These are phyloP conservation scores for Hoplias malabaricus DNA, from an alignment of 2,113 vertebrate genomes.

Conservation along the genomic window DNA sequence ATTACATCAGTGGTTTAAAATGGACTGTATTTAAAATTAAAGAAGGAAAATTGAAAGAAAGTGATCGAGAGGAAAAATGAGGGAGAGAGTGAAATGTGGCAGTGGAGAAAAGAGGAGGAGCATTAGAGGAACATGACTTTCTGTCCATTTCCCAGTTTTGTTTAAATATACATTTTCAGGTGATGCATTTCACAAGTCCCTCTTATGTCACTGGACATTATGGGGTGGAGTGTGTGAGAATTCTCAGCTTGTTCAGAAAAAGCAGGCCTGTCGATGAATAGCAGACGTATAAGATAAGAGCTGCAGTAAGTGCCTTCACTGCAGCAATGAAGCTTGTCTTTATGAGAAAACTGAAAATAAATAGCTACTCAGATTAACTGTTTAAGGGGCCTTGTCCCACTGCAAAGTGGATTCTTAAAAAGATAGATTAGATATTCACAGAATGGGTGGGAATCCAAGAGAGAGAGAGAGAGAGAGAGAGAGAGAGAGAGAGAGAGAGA, in stretches of 20 bases:
- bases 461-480: neutral
- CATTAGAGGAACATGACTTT: slow-evolving; percentile 30
- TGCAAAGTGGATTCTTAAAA: slow-evolving; percentile 53
- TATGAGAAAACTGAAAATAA: slow-evolving; percentile 58
- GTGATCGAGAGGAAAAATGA: neutral
- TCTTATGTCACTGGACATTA: slow-evolving; percentile 62
- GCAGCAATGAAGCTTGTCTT: slow-evolving; percentile 39
- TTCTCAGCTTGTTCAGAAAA: slow-evolving; percentile 69
- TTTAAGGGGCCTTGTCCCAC: slow-evolving; percentile 61
- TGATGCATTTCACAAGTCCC: slow-evolving; percentile 69
- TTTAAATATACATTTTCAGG: slow-evolving; percentile 60
- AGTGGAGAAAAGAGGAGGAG: slow-evolving; percentile 2
- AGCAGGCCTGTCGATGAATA: slow-evolving; percentile 63
- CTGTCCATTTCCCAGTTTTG: slow-evolving; percentile 35
- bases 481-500: neutral
- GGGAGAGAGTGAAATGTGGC: neutral
- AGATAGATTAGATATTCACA: slow-evolving; percentile 49
- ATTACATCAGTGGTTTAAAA: neutral
- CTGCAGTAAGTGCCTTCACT: slow-evolving; percentile 43
- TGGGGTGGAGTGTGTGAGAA: slow-evolving; percentile 66
- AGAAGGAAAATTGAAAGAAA: neutral
- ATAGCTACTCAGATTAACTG: slow-evolving; percentile 56
- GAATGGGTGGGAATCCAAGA: slow-evolving; percentile 21
- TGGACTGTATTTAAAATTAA: neutral
- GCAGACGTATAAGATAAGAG: slow-evolving; percentile 45